phyloP scores from a whole-genome alignment of 2,797 vertebrate species.

The Sarcophilus harrisii region DNA sequence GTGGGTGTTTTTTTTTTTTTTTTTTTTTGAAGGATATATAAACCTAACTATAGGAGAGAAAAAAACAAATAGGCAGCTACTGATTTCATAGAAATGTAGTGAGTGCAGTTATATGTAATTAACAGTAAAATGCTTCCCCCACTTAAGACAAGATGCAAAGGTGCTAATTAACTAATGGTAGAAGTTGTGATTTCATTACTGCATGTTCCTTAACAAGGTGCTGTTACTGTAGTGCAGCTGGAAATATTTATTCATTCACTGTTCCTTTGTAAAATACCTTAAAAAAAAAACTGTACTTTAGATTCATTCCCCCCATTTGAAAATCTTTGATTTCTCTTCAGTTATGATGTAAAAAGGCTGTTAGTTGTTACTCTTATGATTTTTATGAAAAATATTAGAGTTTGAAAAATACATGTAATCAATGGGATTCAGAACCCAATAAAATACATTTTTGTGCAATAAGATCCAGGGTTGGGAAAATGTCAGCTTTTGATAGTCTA shows the following conservation, averaged over 20 bases:
- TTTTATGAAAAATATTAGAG: background rate
- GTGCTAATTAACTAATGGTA: conserved; percentile 76
- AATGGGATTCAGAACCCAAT: background rate
- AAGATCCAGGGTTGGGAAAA: background rate
- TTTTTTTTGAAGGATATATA: conserved; percentile 62
- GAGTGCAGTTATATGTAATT: conserved; percentile 64
- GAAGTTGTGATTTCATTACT: conserved; percentile 69
- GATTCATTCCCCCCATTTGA: background rate
- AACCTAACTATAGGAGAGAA: conserved; percentile 60
- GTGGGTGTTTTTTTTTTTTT: background rate
- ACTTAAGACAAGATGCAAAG: conserved; percentile 57
- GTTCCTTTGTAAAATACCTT: conserved; percentile 25
- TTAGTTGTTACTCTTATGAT: background rate
- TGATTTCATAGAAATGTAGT: conserved; percentile 53
- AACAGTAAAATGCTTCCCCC: conserved; percentile 63
- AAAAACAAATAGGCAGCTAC: conserved; percentile 39
- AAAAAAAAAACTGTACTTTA: background rate
- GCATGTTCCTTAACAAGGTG: conserved; percentile 49
- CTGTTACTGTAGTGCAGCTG: conserved; percentile 48
- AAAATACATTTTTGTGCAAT: background rate
- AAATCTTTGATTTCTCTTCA: background rate
- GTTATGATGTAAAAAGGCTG: background rate
- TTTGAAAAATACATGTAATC: background rate
- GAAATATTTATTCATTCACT: conserved; percentile 49
- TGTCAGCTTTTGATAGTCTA: background rate